Evolutionary conservation across 2,797 vertebrate genomes (phyloP).

Genomic region (Poecile montanus): DNA sequence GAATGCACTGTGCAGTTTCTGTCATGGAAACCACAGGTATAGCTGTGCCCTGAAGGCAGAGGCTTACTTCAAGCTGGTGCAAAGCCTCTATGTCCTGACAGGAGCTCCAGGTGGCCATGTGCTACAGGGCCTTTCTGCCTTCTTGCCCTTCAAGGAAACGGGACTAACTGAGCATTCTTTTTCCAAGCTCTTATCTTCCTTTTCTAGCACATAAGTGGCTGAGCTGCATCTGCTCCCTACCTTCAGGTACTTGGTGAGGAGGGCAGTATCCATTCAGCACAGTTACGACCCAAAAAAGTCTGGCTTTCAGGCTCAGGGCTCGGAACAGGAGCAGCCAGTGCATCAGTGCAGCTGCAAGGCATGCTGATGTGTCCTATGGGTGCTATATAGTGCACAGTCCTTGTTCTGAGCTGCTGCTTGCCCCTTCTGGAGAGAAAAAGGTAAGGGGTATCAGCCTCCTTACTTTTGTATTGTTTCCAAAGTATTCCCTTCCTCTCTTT

Average conservation of each 20-base stretch:
- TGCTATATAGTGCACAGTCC: rapidly evolving
- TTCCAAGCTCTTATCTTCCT: neutral
- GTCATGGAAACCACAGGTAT: neutral
- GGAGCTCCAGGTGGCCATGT: neutral
- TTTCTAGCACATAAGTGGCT: neutral
- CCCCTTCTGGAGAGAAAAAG: neutral
- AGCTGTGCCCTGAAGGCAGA: neutral
- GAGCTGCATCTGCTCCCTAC: neutral
- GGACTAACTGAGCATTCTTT: neutral
- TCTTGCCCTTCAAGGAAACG: neutral
- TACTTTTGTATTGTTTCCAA: neutral
- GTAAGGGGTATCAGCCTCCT: neutral
- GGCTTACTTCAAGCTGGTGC: neutral
- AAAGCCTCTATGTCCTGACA: neutral
- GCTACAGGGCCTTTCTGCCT: neutral
- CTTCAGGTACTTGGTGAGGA: neutral
- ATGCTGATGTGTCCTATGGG: neutral
- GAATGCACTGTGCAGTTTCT: neutral
- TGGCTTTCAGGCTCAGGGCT: neutral
- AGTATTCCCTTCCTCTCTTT: neutral
- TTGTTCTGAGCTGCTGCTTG: neutral
- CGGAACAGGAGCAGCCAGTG: neutral
- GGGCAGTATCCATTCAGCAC: neutral
- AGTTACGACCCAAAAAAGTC: neutral
- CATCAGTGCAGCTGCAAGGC: neutral